Evolutionary conservation across 2,113 vertebrate species (phyloP), one percentile per base, ranked within the genome.

Genomic region (Tonatia bakeri): DNA sequence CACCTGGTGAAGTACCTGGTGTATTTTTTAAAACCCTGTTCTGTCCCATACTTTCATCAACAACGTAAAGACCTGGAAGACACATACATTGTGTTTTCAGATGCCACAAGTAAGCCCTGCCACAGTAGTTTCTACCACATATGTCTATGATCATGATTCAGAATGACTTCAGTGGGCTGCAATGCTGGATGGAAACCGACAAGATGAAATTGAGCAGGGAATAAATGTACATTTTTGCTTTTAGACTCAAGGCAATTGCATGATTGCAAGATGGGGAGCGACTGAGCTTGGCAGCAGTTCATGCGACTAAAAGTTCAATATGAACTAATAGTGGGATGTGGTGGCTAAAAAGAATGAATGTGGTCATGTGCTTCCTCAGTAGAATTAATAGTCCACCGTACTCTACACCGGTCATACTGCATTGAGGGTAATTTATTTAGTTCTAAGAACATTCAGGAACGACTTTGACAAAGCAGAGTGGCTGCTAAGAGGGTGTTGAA

Each of bases 301-400:
- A 75, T 79, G 88, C 82, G 56, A 80, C 97, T 91, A 91, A 90
- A 95, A 82, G 61, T 94, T 95, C 95, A 94, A 83, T 94, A 36
- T 45, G 90, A 95, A 88, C 85, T 92, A 90, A 86, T 36, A 79
- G 81, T 91, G 82, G 87, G 92, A 97, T 93, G 92, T 65, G 67
- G 47, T 69, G 76, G 76, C 83, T 85, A 15, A 83, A 67, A 75
- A 50, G 93, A 85, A 82, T 79, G 81, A 94, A 91, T 54, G 20
- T 43, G 70, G 87, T 70, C 5, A 14, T 91, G 77, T 43, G 83
- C 87, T 89, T 93, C 80, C 94, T 88, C 64, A 0, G 45, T 87
- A 20, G 33, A 87, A 89, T 84, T 95, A 94, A 82, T 86, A 95
- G 77, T 82, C 92, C 87, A 17, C 87, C 70, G 22, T 90, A 38